Evolutionary conservation across 1,140 invertebrate species (phyloP), one percentile per base, ranked within the genome.

Genomic region (Leucophenga varia): DNA sequence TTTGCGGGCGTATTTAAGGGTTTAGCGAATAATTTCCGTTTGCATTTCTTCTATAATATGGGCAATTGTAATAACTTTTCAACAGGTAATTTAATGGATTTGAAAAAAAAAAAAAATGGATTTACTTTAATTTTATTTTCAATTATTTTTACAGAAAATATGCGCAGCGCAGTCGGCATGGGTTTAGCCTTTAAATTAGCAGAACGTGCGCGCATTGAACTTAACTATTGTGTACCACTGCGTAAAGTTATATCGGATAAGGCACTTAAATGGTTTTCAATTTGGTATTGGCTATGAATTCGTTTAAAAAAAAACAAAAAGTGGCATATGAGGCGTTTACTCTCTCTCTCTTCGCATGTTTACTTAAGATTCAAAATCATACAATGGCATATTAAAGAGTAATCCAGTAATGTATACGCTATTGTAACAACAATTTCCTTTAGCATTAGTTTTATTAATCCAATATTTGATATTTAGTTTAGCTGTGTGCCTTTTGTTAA

Each of bases 261-360:
- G 28, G 14, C 41, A 5, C 7, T 40, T 1, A 52, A 45, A 65
- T 41, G 71, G 68, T 38, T 75, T 75, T 48, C 73, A 75, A 55
- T 71, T 75, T 46, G 72, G 70, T 22, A 74, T 75, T 59, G 73
- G 73, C 37, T 75, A 73, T 42, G 72, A 74, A 38, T 75, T 74
- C 39, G 51, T 74, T 48, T 74, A 68, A 57, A n/a, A n/a, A n/a
- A n/a, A n/a, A n/a, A n/a, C n/a, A n/a, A n/a, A n/a, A n/a, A n/a
- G n/a, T n/a, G n/a, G n/a, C n/a, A n/a, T n/a, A n/a, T n/a, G n/a
- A n/a, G n/a, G n/a, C n/a, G n/a, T n/a, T n/a, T n/a, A n/a, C n/a
- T n/a, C n/a, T n/a, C n/a, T n/a, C n/a, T n/a, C n/a, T n/a, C n/a
- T n/a, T n/a, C n/a, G n/a, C n/a, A n/a, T n/a, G n/a, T n/a, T n/a